These are phyloP conservation scores for Atherix ibis DNA, from an alignment of 2,888 invertebrate species.

Conservation along the genomic window DNA sequence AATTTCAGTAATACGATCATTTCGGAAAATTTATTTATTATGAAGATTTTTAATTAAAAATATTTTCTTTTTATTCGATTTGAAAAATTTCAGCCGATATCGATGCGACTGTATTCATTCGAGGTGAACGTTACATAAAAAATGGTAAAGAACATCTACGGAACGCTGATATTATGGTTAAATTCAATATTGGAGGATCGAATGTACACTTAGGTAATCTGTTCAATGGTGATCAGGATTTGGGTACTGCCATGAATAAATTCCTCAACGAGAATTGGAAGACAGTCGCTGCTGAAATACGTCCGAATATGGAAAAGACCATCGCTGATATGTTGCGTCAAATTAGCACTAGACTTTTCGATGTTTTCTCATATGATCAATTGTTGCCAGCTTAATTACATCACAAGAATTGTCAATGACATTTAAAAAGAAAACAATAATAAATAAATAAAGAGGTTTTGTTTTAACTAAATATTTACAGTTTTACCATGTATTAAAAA, in stretches of 20 bases:
- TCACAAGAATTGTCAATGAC: too few species aligned
- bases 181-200: slow-evolving; percentile 47
- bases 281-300: neutral
- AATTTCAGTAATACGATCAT: slow-evolving; percentile 44
- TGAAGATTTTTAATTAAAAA: slow-evolving; percentile 3
- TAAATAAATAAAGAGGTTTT: too few species aligned
- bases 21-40: slow-evolving; percentile 3
- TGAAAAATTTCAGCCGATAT: slow-evolving; percentile 49
- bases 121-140: slow-evolving; percentile 39
- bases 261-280: neutral
- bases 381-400: neutral
- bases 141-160: slow-evolving; percentile 40
- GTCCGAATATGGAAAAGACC: neutral
- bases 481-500: too few species aligned
- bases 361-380: neutral
- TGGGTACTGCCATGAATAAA: slow-evolving; percentile 53
- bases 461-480: too few species aligned
- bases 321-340: neutral
- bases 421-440: neutral
- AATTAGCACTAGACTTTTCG: neutral
- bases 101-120: slow-evolving; percentile 43
- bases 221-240: slow-evolving; percentile 51
- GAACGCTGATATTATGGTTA: slow-evolving; percentile 46
- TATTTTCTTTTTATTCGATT: too few species aligned
- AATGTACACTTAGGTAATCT: slow-evolving; percentile 53